phyloP scores from a whole-genome alignment of 30 jellyfish, hydroid and myxozoan genomes.

The Turritopsis dohrnii region DNA sequence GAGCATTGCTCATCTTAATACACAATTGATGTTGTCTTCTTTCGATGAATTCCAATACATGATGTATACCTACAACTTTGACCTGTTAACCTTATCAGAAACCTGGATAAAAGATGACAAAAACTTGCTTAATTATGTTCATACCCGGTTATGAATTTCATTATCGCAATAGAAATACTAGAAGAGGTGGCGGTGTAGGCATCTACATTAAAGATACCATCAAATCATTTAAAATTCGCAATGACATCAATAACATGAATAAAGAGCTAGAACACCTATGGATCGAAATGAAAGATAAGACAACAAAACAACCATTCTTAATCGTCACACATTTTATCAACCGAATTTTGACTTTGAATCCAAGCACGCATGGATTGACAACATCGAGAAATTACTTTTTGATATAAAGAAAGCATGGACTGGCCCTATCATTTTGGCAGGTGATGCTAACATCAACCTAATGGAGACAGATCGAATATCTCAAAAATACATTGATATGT shows the following conservation, averaged over 20 bases:
- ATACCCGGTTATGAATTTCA: not conserved
- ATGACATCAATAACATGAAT: not conserved
- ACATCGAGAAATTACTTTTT: not conserved
- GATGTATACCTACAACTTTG: not conserved
- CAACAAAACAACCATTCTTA: not conserved
- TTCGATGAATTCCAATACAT: not conserved
- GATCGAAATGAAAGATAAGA: not conserved
- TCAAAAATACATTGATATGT: too few relatives aligned
- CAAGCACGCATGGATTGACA: not conserved
- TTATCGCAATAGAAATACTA: not conserved
- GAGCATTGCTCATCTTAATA: not conserved
- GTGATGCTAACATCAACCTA: not conserved
- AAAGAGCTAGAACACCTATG: not conserved
- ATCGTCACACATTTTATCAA: not conserved
- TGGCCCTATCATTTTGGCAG: not conserved
- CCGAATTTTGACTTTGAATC: not conserved
- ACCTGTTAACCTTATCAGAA: not conserved
- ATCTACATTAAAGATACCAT: not conserved
- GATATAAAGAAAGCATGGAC: not conserved
- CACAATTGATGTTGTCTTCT: not conserved
- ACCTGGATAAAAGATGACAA: not conserved
- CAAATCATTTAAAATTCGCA: not conserved
- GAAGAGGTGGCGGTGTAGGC: not conserved
- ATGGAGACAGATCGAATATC: too few relatives aligned
- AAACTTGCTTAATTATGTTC: not conserved